Evolutionary conservation across 2,113 vertebrate species (phyloP), one percentile per base, ranked within the genome.

Genomic region (Hiodon alosoides): DNA sequence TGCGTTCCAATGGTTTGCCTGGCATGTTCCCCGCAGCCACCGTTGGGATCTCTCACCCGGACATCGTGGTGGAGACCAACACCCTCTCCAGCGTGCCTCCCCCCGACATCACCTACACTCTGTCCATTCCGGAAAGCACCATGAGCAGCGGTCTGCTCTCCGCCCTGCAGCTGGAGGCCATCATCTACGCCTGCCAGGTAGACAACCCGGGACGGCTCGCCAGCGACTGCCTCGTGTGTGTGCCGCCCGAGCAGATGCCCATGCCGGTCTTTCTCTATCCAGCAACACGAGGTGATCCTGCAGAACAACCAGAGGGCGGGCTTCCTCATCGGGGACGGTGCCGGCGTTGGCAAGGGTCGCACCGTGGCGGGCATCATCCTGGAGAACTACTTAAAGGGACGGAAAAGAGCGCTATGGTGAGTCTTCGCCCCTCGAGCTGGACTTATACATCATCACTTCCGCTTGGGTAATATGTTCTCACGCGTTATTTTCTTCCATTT

Each of bases 141-240:
- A 90, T 93, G 0, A 90, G 89, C 78, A 86, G 76, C 0, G 93
- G 93, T 11, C 83, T 87, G 7, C 91, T 99, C 75, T 99, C 97
- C 0, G 97, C 96, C 65, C 90, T 98, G 79, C 97, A 99, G 91
- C 90, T 99, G 70, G 97, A 99, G 85, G 96, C 97, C 70, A 95
- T 99, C 84, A 90, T 95, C 74, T 99, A 99, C 0, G 94, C 95
- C 82, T 99, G 97, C 88, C 97, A 99, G 94, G 97, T 99, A 89
- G 9, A 53, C 67, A 48, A 8, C 4, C 16, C 9, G 6, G 47
- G 47, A 50, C 1, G 48, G 31, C 7, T 50, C 5, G 5, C n/a
- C 2, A 17, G 50, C 65, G 31, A 31, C 2, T 31, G 31, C 31
- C 31, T 31, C 31, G 31, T 31, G 46, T 46, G 31, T 31, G 46